Percentiles rank a stretch among this genome's conserved stretches.
Conservation (phyloP, 2,797 vertebrate genomes). For the Lacerta bilineata region DNA sequence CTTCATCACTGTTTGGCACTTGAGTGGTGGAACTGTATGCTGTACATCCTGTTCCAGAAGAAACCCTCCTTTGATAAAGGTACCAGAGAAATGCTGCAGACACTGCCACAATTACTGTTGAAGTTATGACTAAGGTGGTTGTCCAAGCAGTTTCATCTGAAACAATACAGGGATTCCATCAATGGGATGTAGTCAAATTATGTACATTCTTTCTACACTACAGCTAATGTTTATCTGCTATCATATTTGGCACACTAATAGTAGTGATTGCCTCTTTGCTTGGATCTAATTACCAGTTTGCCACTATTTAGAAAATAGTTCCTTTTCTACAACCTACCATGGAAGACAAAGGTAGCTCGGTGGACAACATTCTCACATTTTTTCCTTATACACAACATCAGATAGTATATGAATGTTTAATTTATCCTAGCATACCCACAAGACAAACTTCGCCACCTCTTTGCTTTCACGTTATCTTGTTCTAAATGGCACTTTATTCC, state of each 20-base stretch:
- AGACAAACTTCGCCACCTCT: not conserved
- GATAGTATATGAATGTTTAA: not conserved
- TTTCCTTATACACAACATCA: not conserved
- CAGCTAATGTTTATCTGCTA: not conserved
- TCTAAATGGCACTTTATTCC: no score
- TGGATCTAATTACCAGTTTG: not conserved
- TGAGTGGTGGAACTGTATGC: slow-evolving; percentile 83
- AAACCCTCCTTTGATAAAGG: slow-evolving; percentile 76
- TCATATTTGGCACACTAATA: not conserved
- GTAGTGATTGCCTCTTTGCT: not conserved
- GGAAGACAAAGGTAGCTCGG: not conserved
- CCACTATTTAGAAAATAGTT: not conserved
- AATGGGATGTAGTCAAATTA: not conserved
- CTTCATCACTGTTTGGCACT: slow-evolving; percentile 81
- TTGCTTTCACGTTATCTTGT: not conserved
- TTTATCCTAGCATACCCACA: not conserved
- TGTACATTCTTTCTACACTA: not conserved
- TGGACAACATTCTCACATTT: not conserved
- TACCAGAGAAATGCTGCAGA: slow-evolving; percentile 86
- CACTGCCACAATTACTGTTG: slow-evolving; percentile 82
- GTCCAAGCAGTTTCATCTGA: slow-evolving; percentile 72
- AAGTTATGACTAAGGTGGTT: slow-evolving; percentile 82
- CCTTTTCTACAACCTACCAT: not conserved
- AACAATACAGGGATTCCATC: slow-evolving; percentile 36
- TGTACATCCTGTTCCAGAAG: slow-evolving; percentile 78